Conservation (phyloP, 2,888 invertebrate species). For the Dascillus cervinus region DNA sequence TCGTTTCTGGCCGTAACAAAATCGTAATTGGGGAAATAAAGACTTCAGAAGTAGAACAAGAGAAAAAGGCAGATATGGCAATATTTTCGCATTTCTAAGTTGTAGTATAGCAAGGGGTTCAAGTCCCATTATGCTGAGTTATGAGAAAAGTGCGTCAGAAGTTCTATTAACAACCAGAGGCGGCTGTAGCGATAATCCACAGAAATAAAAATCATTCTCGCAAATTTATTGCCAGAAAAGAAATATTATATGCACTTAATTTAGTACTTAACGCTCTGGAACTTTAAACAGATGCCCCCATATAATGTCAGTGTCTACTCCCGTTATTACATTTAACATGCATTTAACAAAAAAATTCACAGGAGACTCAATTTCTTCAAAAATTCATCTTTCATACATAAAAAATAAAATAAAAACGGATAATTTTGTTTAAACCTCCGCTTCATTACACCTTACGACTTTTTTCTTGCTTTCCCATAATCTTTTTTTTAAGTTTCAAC, state of each 20-base stretch:
- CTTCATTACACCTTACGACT: too few relatives aligned
- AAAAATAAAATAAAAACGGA: too few relatives aligned
- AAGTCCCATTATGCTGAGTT: slow-evolving; percentile 28
- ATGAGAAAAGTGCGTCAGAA: slow-evolving; percentile 35
- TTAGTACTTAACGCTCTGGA: slow-evolving; percentile 27
- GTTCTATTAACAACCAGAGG: slow-evolving; percentile 35
- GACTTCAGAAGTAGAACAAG: slow-evolving; percentile 11
- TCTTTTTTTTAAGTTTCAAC: too few relatives aligned
- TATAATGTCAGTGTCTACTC: slow-evolving; percentile 10
- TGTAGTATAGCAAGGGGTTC: slow-evolving; percentile 18
- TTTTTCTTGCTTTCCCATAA: too few relatives aligned
- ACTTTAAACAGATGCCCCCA: slow-evolving; percentile 24
- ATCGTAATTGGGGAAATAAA: too few relatives aligned
- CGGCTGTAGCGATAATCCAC: slow-evolving; percentile 31
- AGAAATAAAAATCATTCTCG: slow-evolving; percentile 27
- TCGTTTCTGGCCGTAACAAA: too few relatives aligned
- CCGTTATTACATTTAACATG: too few relatives aligned
- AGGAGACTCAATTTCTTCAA: too few relatives aligned
- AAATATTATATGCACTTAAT: slow-evolving; percentile 31
- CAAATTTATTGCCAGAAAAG: slow-evolving; percentile 24
- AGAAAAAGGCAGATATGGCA: slow-evolving; percentile 22
- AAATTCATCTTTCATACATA: too few relatives aligned
- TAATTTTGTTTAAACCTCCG: too few relatives aligned
- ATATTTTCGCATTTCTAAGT: slow-evolving; percentile 23
- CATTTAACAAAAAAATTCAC: too few relatives aligned